Evolutionary conservation across 1,140 invertebrate species (phyloP).

Genomic region (Drosophila nigromelanica): DNA sequence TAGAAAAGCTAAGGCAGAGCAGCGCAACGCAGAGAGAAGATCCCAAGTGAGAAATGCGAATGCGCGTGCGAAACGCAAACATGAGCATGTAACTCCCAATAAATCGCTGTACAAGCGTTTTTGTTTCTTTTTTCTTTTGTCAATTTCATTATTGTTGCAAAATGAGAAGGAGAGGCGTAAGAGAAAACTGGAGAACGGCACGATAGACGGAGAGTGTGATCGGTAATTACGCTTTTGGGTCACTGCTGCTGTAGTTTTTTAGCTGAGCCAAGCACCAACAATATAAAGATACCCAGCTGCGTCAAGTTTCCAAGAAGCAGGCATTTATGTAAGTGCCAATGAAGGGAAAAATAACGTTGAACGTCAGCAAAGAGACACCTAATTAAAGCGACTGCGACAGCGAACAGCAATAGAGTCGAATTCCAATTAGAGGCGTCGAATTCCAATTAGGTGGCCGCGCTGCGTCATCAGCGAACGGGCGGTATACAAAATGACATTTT

Average conservation of each 20-base stretch:
- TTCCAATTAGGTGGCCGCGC: constrained; percentile 74
- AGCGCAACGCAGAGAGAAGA: constrained; percentile 14
- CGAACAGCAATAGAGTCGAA: constrained; percentile 50
- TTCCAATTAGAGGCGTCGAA: constrained; percentile 77
- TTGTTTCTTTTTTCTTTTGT: constrained; percentile 29
- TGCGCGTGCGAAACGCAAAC: constrained; percentile 68
- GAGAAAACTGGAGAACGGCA: constrained; percentile 13
- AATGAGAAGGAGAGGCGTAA: constrained; percentile 17
- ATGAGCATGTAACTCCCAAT: constrained; percentile 57
- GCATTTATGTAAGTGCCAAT: constrained; percentile 39
- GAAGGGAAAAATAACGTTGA: constrained; percentile 13
- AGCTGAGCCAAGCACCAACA: constrained; percentile 36
- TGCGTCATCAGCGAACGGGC: constrained; percentile 59
- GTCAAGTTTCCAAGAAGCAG: constrained; percentile 52
- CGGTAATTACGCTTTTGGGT: constrained; percentile 42
- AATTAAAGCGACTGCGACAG: constrained; percentile 56
- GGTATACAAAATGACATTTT: constrained; percentile 67
- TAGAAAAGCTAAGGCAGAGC: not conserved
- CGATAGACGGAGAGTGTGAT: not conserved
- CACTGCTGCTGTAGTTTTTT: constrained; percentile 27
- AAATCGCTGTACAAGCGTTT: constrained; percentile 28
- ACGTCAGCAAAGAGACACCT: constrained; percentile 43
- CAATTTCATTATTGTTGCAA: constrained; percentile 46
- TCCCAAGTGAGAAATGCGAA: constrained; percentile 38
- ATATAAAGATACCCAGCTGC: constrained; percentile 28